A percentile compares a stretch with the other conserved stretches of the same genome.
phyloP scores from a whole-genome alignment of 2,797 vertebrate genomes.

The Cryptoblepharus egeriae region DNA sequence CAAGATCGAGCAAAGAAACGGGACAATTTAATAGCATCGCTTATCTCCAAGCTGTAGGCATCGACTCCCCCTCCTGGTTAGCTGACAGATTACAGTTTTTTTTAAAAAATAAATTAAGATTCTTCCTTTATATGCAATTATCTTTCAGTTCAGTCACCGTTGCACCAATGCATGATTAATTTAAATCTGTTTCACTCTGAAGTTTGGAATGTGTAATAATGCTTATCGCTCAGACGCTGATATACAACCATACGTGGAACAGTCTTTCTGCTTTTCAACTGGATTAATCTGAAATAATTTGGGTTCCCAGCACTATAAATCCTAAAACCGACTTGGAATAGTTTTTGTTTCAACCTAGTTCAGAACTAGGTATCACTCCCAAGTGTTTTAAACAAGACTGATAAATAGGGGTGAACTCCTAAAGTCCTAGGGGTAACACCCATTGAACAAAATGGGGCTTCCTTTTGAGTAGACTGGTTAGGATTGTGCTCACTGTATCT shows the following conservation, averaged over 20 bases:
- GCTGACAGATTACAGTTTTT: neutral
- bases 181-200: neutral
- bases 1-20: neutral
- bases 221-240: neutral
- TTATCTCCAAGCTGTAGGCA: slow-evolving; percentile 18
- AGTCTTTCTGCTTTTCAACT: fast-evolving
- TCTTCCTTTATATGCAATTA: neutral
- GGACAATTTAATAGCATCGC: neutral
- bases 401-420: too few species aligned
- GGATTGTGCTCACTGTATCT: too few species aligned
- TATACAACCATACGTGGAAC: neutral
- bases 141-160: neutral
- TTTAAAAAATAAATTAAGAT: neutral
- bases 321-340: neutral
- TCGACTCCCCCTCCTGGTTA: slow-evolving; percentile 27
- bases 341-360: too few species aligned
- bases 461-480: too few species aligned
- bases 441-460: too few species aligned
- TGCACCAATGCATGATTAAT: neutral
- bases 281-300: neutral
- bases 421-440: too few species aligned
- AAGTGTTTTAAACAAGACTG: neutral
- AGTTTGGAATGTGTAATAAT: too few species aligned
- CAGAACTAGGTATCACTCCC: too few species aligned
- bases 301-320: neutral